Percentiles rank a stretch among this genome's conserved stretches.
phyloP scores from a whole-genome alignment of 2,888 invertebrate genomes.

The Phyto melanocephala region DNA sequence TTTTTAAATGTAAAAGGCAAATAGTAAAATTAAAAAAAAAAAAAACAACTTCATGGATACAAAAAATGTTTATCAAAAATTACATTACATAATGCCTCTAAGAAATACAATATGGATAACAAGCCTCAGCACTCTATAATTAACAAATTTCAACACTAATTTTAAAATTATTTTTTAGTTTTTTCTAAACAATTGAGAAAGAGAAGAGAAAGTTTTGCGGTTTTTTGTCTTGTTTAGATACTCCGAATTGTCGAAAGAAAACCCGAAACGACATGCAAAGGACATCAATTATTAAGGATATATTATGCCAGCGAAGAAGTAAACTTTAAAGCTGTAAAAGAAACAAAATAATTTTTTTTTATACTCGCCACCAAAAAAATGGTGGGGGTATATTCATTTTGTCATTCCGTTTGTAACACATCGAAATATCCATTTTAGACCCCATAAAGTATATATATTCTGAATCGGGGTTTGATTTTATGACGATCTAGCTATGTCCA shows the following conservation, averaged over 20 bases:
- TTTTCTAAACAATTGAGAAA: constrained; percentile 3
- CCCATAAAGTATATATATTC: no score
- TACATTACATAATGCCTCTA: constrained; percentile 30
- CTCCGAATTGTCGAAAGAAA: constrained; percentile 64
- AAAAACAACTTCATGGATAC: constrained; percentile 23
- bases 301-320: constrained; percentile 4
- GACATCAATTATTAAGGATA: constrained; percentile 67
- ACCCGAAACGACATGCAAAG: constrained; percentile 65
- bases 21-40: neutral
- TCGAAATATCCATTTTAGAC: no score
- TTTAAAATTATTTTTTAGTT: constrained; percentile 1
- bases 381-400: no score
- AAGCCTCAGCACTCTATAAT: constrained; percentile 27
- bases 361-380: no score
- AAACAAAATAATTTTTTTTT: constrained; percentile 9
- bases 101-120: constrained; percentile 59
- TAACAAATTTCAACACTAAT: constrained; percentile 59
- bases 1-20: neutral
- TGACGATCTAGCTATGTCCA: no score
- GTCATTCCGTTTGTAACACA: no score
- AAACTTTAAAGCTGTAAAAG: constrained; percentile 26
- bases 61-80: constrained; percentile 22
- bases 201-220: constrained; percentile 63
- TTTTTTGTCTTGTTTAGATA: constrained; percentile 11
- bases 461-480: no score